Evolutionary conservation across 2,797 vertebrate genomes (phyloP), one percentile per base, ranked within the genome.

Genomic region (Anolis apletophallus): DNA sequence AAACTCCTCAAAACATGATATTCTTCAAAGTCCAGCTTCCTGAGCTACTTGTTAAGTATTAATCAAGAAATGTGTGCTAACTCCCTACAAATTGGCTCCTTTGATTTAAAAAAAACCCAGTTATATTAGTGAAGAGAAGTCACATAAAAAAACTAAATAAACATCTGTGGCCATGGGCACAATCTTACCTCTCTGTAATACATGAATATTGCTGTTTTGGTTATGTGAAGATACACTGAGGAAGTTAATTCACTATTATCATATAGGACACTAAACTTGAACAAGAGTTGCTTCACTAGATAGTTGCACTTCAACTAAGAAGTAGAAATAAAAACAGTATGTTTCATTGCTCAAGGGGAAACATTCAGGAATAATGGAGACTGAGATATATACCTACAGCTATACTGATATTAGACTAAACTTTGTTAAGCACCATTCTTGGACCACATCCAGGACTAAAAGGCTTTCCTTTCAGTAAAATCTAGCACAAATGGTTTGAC

Each of bases 401-500:
- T 23, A 81, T 82, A 85, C 5, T 26, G 29, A 69, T 88, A n/a
- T 87, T 84, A 76, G 40, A 82, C 14, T 61, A 76, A 86, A 1
- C 29, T n/a, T 72, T 82, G 4, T 57, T 67, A 57, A 69, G 29
- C 26, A 34, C 0, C 21, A 64, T 64, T 83, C 1, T 86, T 29
- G 1, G 52, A 3, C 40, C 50, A 13, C 46, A 88, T 19, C 34
- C 86, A 34, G 16, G 0, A 81, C 72, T 77, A 84, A 85, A 54
- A 67, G 12, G 32, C 6, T 59, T 85, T 40, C 10, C 75, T 13
- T 14, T 32, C 19, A 21, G 0, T 78, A 78, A 73, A 84, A 85
- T 86, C 94, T 91, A 87, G 10, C 83, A 54, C 54, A 34, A 46
- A 67, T 90, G 68, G 14, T n/a, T n/a, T n/a, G n/a, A n/a, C n/a